These are phyloP conservation scores for Rhinoraja longicauda DNA, from an alignment of 2,797 vertebrate genomes.

Conservation along the genomic window DNA sequence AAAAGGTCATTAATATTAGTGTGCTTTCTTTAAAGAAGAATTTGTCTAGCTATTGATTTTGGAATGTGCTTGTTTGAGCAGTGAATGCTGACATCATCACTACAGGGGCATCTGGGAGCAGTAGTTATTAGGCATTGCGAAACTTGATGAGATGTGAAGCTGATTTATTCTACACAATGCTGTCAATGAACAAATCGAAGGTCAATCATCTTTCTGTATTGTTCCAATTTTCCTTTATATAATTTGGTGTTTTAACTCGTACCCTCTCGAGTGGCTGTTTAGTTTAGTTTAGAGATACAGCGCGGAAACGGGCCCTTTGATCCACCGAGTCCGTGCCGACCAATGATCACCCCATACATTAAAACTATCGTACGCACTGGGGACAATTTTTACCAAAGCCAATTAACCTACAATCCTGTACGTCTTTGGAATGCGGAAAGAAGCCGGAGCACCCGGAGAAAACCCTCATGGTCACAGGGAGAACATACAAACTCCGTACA, in stretches of 20 bases:
- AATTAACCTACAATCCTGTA: too few relatives aligned
- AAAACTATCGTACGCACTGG: too few relatives aligned
- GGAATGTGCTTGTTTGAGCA: constrained; percentile 1
- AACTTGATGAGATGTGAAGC: neutral
- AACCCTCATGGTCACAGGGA: too few relatives aligned
- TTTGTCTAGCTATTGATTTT: constrained; percentile 6
- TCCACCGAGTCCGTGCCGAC: too few relatives aligned
- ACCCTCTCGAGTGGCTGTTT: neutral
- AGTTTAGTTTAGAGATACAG: too few relatives aligned
- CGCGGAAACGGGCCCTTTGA: too few relatives aligned
- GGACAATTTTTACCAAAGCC: too few relatives aligned
- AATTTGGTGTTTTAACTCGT: neutral
- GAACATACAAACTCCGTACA: too few relatives aligned
- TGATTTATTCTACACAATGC: neutral
- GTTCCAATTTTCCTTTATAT: neutral
- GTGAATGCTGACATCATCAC: constrained; percentile 4
- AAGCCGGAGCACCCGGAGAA: too few relatives aligned
- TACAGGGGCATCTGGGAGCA: neutral
- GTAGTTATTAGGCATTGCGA: neutral
- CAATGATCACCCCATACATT: too few relatives aligned
- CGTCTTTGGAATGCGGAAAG: too few relatives aligned
- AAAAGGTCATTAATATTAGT: constrained; percentile 29
- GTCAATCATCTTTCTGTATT: neutral
- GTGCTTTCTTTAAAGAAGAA: neutral
- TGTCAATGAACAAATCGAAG: neutral